Percentiles rank a stretch among this genome's conserved stretches.
Evolutionary conservation across 2,888 invertebrate genomes (phyloP).

Genomic region (Tetropium fuscum): DNA sequence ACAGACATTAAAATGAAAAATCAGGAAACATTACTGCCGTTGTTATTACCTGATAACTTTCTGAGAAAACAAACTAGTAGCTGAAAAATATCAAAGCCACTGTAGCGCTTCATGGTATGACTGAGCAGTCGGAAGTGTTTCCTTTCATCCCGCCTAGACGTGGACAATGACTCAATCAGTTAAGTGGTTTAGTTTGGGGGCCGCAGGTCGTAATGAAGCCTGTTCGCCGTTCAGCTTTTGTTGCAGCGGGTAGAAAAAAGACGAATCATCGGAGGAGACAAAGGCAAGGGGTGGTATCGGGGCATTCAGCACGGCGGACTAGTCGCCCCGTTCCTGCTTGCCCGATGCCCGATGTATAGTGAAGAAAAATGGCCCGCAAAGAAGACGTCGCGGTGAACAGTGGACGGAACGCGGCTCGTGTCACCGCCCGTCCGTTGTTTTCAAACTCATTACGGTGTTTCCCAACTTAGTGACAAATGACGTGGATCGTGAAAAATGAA

Average conservation of each 20-base stretch:
- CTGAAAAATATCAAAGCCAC: too few relatives aligned
- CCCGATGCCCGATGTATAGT: constrained; percentile 42
- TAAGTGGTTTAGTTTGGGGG: constrained; percentile 47
- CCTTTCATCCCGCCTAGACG: too few relatives aligned
- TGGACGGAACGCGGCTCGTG: constrained; percentile 43
- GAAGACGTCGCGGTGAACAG: constrained; percentile 40
- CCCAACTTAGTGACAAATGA: constrained; percentile 66
- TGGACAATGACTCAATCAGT: constrained; percentile 46
- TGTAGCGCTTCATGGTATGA: too few relatives aligned
- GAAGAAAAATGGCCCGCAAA: constrained; percentile 49
- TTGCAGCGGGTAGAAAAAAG: constrained; percentile 39
- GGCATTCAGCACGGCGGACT: constrained; percentile 48
- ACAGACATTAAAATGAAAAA: too few relatives aligned
- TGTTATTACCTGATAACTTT: too few relatives aligned
- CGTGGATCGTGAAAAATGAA: constrained; percentile 66
- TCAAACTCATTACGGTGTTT: constrained; percentile 66
- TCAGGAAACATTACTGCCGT: too few relatives aligned
- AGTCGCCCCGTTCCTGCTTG: constrained; percentile 49
- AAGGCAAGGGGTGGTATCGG: constrained; percentile 42
- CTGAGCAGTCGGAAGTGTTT: too few relatives aligned
- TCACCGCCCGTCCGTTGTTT: constrained; percentile 66
- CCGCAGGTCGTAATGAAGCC: constrained; percentile 41
- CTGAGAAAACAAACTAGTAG: too few relatives aligned
- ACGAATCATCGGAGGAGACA: constrained; percentile 46
- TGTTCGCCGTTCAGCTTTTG: constrained; percentile 37